These are phyloP conservation scores for Agrochola circellaris DNA, from an alignment of 2,888 invertebrate species.

Conservation along the genomic window DNA sequence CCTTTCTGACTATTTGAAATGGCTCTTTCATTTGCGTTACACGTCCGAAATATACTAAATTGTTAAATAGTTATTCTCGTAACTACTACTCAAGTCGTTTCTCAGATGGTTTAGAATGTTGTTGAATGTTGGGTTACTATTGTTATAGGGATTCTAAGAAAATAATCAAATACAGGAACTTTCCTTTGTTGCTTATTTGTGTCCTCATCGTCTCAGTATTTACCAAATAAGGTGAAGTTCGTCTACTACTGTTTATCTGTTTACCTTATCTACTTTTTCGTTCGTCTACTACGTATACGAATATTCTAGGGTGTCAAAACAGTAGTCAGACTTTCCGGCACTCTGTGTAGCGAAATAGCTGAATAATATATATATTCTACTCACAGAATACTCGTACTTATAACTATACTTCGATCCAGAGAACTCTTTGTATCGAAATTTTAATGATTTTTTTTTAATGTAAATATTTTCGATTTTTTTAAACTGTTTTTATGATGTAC, in stretches of 20 bases:
- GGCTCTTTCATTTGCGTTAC: not conserved
- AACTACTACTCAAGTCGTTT: not conserved
- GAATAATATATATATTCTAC: not conserved
- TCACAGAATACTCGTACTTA: not conserved
- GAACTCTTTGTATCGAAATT: not conserved
- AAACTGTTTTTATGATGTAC: not conserved
- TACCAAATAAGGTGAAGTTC: constrained; percentile 7
- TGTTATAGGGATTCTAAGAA: not conserved
- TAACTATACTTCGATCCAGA: not conserved
- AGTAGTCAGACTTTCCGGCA: not conserved
- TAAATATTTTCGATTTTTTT: too few species aligned
- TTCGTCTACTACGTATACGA: too few species aligned
- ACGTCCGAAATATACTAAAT: constrained; percentile 9
- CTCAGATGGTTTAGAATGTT: constrained; percentile 2
- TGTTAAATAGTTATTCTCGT: not conserved
- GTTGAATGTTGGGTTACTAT: constrained; percentile 3
- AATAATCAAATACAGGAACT: constrained; percentile 5
- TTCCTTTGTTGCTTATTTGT: not conserved
- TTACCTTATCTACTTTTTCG: too few species aligned
- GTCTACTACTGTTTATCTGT: not conserved
- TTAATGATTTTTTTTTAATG: not conserved
- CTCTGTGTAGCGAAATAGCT: not conserved
- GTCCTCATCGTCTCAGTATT: not conserved
- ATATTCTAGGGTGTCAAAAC: too few species aligned
- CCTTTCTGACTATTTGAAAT: constrained; percentile 1